A percentile compares a stretch with the other conserved stretches of the same genome.
Conservation (phyloP, 1,140 invertebrate species). For the Eubasilissa regina region DNA sequence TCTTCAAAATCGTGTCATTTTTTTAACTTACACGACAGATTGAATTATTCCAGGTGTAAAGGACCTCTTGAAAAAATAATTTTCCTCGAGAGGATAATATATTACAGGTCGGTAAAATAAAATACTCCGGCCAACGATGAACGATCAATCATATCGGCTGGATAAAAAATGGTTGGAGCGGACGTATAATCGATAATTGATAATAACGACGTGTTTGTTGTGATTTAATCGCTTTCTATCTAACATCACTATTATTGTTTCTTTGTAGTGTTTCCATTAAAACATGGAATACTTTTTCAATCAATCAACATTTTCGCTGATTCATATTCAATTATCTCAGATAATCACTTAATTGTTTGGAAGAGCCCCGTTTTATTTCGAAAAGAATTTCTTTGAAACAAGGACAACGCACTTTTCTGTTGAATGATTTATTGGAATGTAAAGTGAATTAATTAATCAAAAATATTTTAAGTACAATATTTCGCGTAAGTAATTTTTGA, state of each 20-base stretch:
- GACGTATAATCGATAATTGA: conserved; percentile 47
- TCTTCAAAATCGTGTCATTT: too few relatives aligned
- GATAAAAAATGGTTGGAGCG: conserved; percentile 20
- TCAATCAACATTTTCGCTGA: conserved; percentile 39
- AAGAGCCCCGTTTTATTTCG: conserved; percentile 8
- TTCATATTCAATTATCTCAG: conserved; percentile 31
- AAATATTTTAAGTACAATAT: too few relatives aligned
- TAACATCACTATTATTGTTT: conserved; percentile 22
- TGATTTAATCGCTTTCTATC: conserved; percentile 42
- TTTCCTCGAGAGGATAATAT: not conserved
- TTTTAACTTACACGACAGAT: too few relatives aligned
- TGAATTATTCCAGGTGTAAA: too few relatives aligned
- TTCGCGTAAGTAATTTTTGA: too few relatives aligned
- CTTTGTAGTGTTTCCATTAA: conserved; percentile 38
- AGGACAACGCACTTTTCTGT: not conserved
- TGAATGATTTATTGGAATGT: conserved; percentile 5
- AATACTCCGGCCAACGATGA: conserved; percentile 30
- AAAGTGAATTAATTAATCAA: too few relatives aligned
- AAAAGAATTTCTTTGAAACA: too few relatives aligned
- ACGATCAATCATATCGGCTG: conserved; percentile 32
- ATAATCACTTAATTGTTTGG: not conserved
- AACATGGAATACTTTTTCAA: conserved; percentile 16
- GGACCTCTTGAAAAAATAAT: not conserved
- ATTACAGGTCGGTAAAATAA: not conserved
- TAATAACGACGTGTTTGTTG: conserved; percentile 46